phyloP scores from a whole-genome alignment of 2,888 invertebrate species.

The Notodonta dromedarius region DNA sequence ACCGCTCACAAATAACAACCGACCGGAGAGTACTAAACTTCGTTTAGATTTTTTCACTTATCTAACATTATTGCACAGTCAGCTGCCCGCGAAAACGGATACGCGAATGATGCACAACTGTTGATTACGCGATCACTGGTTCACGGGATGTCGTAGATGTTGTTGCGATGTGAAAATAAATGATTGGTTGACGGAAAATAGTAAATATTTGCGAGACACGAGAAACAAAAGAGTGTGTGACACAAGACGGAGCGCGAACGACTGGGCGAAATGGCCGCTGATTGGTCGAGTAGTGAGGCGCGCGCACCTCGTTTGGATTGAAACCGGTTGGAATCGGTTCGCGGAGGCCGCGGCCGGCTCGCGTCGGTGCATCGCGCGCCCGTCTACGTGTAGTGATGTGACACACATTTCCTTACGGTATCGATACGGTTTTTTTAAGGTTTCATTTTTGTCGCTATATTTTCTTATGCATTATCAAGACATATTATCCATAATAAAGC shows the following conservation, averaged over 20 bases:
- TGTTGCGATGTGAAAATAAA: slow-evolving; percentile 33
- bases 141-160: slow-evolving; percentile 34
- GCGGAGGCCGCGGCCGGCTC: slow-evolving; percentile 73
- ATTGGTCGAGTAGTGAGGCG: slow-evolving; percentile 74
- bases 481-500: neutral
- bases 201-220: slow-evolving; percentile 40
- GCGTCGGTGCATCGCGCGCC: slow-evolving; percentile 66
- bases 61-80: slow-evolving; percentile 73
- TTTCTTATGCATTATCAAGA: neutral
- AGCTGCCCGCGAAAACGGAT: slow-evolving; percentile 37
- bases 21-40: slow-evolving; percentile 21
- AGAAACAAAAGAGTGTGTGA: slow-evolving; percentile 57
- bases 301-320: slow-evolving; percentile 69
- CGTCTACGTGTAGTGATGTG: slow-evolving; percentile 62
- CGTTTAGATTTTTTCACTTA: slow-evolving; percentile 58
- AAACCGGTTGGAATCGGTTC: slow-evolving; percentile 79
- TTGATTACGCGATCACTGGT: slow-evolving; percentile 40
- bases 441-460: slow-evolving; percentile 11
- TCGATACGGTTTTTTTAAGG: slow-evolving; percentile 28
- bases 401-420: slow-evolving; percentile 34
- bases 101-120: slow-evolving; percentile 25
- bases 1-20: slow-evolving; percentile 41
- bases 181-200: slow-evolving; percentile 52
- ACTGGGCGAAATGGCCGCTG: slow-evolving; percentile 70
- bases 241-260: slow-evolving; percentile 55